Evolutionary conservation across 2,888 invertebrate species (phyloP), one percentile per base, ranked within the genome.

Genomic region (Mellilla xanthometata): DNA sequence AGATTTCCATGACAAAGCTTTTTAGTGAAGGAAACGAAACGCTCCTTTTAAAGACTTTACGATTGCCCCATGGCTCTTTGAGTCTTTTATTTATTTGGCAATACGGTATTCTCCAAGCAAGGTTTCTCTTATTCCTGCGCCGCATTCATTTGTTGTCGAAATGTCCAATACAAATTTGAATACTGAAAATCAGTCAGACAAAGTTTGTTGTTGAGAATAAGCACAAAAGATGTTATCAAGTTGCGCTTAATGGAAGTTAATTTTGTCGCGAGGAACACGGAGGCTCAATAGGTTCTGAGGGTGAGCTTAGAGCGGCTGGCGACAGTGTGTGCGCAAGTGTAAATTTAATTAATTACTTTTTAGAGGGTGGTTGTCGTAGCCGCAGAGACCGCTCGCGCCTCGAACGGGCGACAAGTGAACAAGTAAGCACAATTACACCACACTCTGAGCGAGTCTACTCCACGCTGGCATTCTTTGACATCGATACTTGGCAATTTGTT

Each of bases 271-370:
- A 55, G 56, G 42, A 56, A 64, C 51, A 58, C 60, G 65, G 64
- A 62, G 56, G 52, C 49, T 40, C 53, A 55, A 60, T 62, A 57
- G 58, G 61, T 63, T 55, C 43, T 54, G 54, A 46, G 49, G 54
- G n/a, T 52, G 52, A 51, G 48, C 54, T 60, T 55, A 56, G 41
- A 24, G 8, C 27, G 45, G 35, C 34, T 51, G 45, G 40, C 39
- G 63, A 60, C 52, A 65, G 64, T 71, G 61, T 71, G 57, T 65
- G 45, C 47, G 56, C 58, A 63, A 65, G 56, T 65, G 64, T 67
- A 64, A 64, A 65, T 65, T 62, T 58, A 66, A 68, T 67, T 68
- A 68, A 65, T 69, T 68, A 66, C 61, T 62, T 63, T 62, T 62
- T 60, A 62, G 57, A 57, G 60, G 55, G 49, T 49, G 57, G 62